A percentile compares a stretch with the other conserved stretches of the same genome.
phyloP scores from a whole-genome alignment of 2,888 invertebrate species.

The Pheosia tremula region DNA sequence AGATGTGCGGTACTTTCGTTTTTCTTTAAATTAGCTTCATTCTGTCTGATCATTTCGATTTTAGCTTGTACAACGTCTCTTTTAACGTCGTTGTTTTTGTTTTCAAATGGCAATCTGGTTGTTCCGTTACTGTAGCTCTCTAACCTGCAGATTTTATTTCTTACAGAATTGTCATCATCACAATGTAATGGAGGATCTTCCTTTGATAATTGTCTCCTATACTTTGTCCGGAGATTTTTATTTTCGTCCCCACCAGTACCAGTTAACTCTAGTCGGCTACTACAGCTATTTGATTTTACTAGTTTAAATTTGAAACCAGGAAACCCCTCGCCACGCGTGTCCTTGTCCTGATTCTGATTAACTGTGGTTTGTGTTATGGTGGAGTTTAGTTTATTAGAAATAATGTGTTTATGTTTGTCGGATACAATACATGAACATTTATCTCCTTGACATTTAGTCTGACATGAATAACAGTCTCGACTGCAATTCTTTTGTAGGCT shows the following conservation, averaged over 20 bases:
- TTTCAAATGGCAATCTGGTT: constrained; percentile 74
- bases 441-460: constrained; percentile 76
- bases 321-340: constrained; percentile 70
- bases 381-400: constrained; percentile 56
- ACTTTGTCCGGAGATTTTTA: constrained; percentile 76
- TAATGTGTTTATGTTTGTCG: constrained; percentile 69
- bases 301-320: constrained; percentile 91
- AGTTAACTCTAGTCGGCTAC: constrained; percentile 91
- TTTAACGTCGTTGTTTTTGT: constrained; percentile 60
- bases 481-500: constrained; percentile 81
- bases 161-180: constrained; percentile 79
- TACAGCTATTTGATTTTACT: constrained; percentile 94
- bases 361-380: constrained; percentile 49
- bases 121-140: constrained; percentile 81
- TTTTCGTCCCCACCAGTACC: constrained; percentile 84
- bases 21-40: constrained; percentile 30
- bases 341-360: constrained; percentile 57
- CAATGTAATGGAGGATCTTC: constrained; percentile 76
- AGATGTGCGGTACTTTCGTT: constrained; percentile 37
- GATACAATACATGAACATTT: constrained; percentile 79
- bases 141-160: constrained; percentile 79
- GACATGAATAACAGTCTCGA: constrained; percentile 78
- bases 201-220: constrained; percentile 63
- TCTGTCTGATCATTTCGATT: constrained; percentile 39
- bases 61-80: constrained; percentile 45